Conservation (phyloP, 2,797 vertebrate species). For the Hydrocynus forskahlii region DNA sequence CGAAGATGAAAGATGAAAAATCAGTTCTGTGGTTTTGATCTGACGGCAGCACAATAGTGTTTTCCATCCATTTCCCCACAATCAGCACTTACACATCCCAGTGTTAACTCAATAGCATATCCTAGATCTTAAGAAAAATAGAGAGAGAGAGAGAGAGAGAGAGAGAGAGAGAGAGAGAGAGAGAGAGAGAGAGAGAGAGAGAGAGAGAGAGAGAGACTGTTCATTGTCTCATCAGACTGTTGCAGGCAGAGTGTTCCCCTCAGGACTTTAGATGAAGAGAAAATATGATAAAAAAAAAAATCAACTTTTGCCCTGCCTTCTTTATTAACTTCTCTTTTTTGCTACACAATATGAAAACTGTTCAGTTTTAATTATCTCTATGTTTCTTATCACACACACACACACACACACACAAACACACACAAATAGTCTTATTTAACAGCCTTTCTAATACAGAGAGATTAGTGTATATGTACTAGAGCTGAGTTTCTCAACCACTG, state of each 20-base stretch:
- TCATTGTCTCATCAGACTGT: neutral
- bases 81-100: neutral
- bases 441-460: too few species aligned
- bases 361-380: slow-evolving; percentile 23
- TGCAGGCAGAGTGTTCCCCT: neutral
- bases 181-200: too few species aligned
- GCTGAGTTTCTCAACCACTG: too few species aligned
- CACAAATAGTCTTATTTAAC: neutral
- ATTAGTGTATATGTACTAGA: too few species aligned
- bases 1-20: neutral
- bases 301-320: neutral
- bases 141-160: neutral
- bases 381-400: slow-evolving; percentile 6
- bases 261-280: neutral
- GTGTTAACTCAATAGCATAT: slow-evolving; percentile 10
- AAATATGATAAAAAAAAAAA: neutral
- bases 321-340: neutral
- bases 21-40: neutral
- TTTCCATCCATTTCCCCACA: neutral
- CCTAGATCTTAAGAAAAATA: slow-evolving; percentile 20
- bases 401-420: slow-evolving; percentile 6
- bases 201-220: too few species aligned
- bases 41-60: neutral
- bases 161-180: too few species aligned
- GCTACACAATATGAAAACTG: neutral